Conservation (phyloP, 2,113 vertebrate genomes). For the Lepus americanus region DNA sequence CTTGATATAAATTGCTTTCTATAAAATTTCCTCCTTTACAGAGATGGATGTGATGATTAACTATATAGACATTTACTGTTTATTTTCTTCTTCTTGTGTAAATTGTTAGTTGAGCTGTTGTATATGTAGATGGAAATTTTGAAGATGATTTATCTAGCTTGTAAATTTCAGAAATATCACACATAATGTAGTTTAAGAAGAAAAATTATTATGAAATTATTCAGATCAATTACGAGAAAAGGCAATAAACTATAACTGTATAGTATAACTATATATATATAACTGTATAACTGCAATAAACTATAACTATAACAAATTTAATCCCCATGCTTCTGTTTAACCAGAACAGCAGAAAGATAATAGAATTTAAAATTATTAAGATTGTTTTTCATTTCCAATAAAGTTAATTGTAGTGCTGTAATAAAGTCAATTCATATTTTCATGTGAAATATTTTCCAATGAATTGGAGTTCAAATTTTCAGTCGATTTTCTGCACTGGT, state of each 20-base stretch:
- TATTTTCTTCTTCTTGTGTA: background rate
- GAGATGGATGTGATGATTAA: background rate
- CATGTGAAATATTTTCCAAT: constrained; percentile 12
- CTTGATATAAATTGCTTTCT: background rate
- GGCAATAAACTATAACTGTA: background rate
- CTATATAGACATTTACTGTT: background rate
- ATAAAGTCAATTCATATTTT: constrained; percentile 39
- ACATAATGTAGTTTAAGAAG: background rate
- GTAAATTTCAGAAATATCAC: constrained; percentile 27
- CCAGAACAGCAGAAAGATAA: background rate
- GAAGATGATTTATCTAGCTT: background rate
- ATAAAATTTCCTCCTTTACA: background rate
- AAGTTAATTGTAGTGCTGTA: constrained; percentile 3
- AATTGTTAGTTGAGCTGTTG: background rate
- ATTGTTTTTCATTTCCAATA: background rate
- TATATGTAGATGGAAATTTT: constrained; percentile 2
- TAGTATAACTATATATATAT: too few relatives aligned
- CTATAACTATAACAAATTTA: background rate
- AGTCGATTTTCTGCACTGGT: background rate
- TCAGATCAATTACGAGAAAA: constrained; percentile 13
- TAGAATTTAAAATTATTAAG: background rate
- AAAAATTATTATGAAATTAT: constrained; percentile 11
- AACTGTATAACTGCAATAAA: too few relatives aligned
- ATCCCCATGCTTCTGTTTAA: background rate
- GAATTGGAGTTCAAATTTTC: background rate